Evolutionary conservation across 92 coral and sea anemone species (phyloP).

Genomic region (Palythoa caribaeorum): DNA sequence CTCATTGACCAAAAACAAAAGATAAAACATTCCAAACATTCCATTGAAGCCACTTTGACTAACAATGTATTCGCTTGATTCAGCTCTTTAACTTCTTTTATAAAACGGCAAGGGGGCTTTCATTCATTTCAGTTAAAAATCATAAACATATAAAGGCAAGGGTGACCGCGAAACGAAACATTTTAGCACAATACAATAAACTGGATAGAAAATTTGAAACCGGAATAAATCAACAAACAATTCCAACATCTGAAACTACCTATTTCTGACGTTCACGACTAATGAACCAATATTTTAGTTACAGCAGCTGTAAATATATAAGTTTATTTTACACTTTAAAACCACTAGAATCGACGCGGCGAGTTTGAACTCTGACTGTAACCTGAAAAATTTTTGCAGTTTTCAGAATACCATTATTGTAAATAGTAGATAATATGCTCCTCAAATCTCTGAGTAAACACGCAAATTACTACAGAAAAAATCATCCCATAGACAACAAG

Average conservation of each 20-base stretch:
- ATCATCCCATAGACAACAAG: neutral
- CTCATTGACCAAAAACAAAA: neutral
- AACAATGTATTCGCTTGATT: neutral
- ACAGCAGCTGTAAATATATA: too few species aligned
- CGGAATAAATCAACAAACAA: too few species aligned
- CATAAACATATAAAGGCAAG: neutral
- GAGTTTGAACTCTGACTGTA: neutral
- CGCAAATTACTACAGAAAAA: neutral
- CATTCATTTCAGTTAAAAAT: neutral
- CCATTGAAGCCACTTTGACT: neutral
- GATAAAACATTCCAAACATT: neutral
- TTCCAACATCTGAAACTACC: too few species aligned
- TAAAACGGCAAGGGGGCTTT: neutral
- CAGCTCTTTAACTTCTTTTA: neutral
- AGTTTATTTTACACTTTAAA: neutral
- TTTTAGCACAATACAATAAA: too few species aligned
- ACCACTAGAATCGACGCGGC: neutral
- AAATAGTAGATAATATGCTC: too few species aligned
- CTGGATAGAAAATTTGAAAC: too few species aligned
- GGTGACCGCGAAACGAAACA: too few species aligned
- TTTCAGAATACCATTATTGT: neutral
- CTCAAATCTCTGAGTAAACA: constrained; percentile 7
- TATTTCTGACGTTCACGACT: too few species aligned
- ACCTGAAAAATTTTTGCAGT: neutral
- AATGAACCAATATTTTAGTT: too few species aligned